Evolutionary conservation across 2,888 invertebrate genomes (phyloP).

Genomic region (Trissonchulus sp.): DNA sequence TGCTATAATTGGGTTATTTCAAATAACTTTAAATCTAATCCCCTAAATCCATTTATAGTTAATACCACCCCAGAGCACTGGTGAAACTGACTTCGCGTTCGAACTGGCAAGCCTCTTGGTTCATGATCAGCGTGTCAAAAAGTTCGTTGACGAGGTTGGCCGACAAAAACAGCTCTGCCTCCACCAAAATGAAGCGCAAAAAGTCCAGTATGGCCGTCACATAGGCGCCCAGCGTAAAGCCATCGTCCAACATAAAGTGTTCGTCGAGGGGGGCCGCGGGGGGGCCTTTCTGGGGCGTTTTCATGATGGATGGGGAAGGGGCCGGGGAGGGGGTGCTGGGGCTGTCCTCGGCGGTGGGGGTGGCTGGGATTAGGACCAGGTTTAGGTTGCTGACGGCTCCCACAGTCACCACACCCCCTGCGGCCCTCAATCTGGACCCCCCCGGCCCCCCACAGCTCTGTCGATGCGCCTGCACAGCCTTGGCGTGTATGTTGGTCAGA

Average conservation of each 20-base stretch:
- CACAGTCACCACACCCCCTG: background rate
- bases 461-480: slow-evolving; percentile 5
- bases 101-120: slow-evolving; percentile 53
- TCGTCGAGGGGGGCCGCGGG: slow-evolving; percentile 10
- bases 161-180: slow-evolving; percentile 56
- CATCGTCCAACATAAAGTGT: slow-evolving; percentile 17
- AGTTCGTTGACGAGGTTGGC: slow-evolving; percentile 56
- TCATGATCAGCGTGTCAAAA: slow-evolving; percentile 56
- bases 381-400: background rate
- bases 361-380: background rate
- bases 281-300: background rate
- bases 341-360: too few relatives aligned
- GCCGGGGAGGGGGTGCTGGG: background rate
- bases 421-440: background rate
- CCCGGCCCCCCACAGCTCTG: background rate
- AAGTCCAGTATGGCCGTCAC: slow-evolving; percentile 48
- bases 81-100: slow-evolving; percentile 16
- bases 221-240: slow-evolving; percentile 20
- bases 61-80: too few relatives aligned
- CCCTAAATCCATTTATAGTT: too few relatives aligned
- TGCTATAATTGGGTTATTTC: too few relatives aligned
- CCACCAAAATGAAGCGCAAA: slow-evolving; percentile 56
- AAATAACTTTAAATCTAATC: too few relatives aligned
- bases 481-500: slow-evolving; percentile 13
- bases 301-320: background rate